phyloP scores from a whole-genome alignment of 1,140 invertebrate species.

The Amphibalanus amphitrite region DNA sequence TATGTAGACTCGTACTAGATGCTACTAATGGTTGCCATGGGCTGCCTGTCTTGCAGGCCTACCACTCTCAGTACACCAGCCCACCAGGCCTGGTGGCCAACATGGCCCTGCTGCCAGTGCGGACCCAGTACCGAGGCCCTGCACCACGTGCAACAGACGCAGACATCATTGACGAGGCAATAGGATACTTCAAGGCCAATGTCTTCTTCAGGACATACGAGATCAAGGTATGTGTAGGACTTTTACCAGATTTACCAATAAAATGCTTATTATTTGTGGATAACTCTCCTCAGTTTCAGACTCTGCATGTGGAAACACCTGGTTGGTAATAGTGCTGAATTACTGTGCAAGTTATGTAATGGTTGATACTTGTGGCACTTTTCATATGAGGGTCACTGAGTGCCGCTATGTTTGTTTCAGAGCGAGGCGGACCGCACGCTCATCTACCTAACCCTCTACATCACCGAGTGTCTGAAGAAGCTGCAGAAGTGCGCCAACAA shows the following conservation, averaged over 20 bases:
- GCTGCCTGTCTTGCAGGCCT: conserved; percentile 14
- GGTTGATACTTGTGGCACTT: too few relatives aligned
- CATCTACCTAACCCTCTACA: conserved; percentile 97
- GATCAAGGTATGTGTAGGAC: conserved; percentile 58
- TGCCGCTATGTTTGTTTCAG: conserved; percentile 35
- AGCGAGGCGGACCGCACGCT: conserved; percentile 86
- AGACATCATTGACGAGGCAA: conserved; percentile 95
- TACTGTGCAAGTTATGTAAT: too few relatives aligned
- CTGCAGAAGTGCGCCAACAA: conserved; percentile 79
- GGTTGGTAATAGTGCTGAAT: too few relatives aligned
- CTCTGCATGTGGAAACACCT: too few relatives aligned
- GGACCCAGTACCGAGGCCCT: conserved; percentile 72
- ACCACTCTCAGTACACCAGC: conserved; percentile 15
- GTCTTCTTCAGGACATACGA: conserved; percentile 98
- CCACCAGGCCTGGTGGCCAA: conserved; percentile 48
- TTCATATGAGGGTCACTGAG: too few relatives aligned
- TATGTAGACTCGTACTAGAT: too few relatives aligned
- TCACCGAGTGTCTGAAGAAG: conserved; percentile 93
- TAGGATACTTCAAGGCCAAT: conserved; percentile 96
- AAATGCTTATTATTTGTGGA: conserved; percentile 10
- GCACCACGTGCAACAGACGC: conserved; percentile 48
- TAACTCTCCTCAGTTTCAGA: too few relatives aligned
- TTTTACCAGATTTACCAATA: conserved; percentile 9
- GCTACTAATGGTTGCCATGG: too few relatives aligned
- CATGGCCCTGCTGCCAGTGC: conserved; percentile 72